phyloP scores from a whole-genome alignment of 2,113 vertebrate genomes.

The Campylorhamphus procurvoides region DNA sequence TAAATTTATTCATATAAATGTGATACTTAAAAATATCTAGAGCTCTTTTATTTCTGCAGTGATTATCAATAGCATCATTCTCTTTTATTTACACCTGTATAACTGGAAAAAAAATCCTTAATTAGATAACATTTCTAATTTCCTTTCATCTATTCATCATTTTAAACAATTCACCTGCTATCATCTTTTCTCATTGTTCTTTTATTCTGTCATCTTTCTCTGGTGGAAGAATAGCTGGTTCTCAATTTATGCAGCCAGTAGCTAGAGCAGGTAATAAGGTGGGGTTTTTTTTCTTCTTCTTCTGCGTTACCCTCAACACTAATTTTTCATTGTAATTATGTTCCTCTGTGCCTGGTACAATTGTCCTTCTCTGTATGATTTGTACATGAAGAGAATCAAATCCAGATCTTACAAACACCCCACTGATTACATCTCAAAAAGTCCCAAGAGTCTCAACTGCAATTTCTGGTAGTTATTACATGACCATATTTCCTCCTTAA shows the following conservation, averaged over 20 bases:
- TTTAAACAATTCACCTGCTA: not conserved
- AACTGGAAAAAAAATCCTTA: not conserved
- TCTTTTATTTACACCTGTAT: not conserved
- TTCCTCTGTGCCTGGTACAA: not conserved
- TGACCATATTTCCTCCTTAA: not conserved
- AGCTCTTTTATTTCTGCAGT: not conserved
- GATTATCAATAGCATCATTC: not conserved
- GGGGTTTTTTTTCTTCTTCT: not conserved
- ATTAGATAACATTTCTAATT: not conserved
- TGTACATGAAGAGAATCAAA: constrained; percentile 24
- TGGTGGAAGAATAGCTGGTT: not conserved
- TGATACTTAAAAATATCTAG: not conserved
- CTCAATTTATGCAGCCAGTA: not conserved
- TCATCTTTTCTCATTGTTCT: not conserved
- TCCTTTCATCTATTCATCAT: not conserved
- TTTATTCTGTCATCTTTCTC: not conserved
- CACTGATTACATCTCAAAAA: not conserved
- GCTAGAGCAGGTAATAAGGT: not conserved
- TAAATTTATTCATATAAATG: not conserved
- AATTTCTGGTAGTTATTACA: not conserved
- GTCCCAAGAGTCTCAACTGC: not conserved
- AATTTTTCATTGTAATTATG: not conserved
- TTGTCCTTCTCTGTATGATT: not conserved
- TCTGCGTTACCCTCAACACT: not conserved
- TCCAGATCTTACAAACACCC: not conserved